Evolutionary conservation across 2,797 vertebrate species (phyloP), one percentile per base, ranked within the genome.

Genomic region (Champsocephalus esox): DNA sequence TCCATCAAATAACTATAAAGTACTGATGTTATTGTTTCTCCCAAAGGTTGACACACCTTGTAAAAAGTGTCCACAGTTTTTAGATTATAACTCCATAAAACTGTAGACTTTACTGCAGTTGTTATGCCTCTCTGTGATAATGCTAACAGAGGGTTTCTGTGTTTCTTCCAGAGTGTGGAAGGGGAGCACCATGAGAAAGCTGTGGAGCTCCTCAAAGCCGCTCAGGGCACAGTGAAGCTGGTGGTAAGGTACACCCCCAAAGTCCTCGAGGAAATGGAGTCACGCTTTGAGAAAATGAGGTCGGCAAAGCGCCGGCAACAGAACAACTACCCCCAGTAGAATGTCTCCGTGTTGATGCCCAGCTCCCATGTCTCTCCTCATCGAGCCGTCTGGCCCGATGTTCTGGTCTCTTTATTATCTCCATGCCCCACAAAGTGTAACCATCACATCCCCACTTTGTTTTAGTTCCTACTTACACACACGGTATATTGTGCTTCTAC

Each of bases 241-340:
- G 98, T 99, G n/a, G 98, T 99, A 49, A 95, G 98, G 45, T 99
- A 99, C 87, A 99, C 98, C 19, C 98, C 98, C 5, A 97, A 98
- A 86, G 98, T 99, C 79, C 93, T 99, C 9, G 98, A 99, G 92
- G 98, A 99, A 82, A 99, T 99, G 98, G 98, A 99, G 89, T 98
- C 97, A 0, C 97, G 98, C 82, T 99, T 99, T 91, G 98, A 99
- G 91, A 99, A 99, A 94, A 97, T 99, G 98, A 96, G 98, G 93
- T 99, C 98, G 0, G 98, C 98, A 19, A 99, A 98, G 92, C 97
- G 98, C 92, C 95, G 97, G 74, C 98, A 99, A 94, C 97, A 99
- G 92, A 99, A 98, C 92, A 99, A 83, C 92, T 96, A 92, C 87
- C 93, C 94, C 73, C 92, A 96, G 91, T 96, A 96, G 94, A 78